phyloP scores from a whole-genome alignment of 2,888 invertebrate genomes.

The Orgyia antiqua region DNA sequence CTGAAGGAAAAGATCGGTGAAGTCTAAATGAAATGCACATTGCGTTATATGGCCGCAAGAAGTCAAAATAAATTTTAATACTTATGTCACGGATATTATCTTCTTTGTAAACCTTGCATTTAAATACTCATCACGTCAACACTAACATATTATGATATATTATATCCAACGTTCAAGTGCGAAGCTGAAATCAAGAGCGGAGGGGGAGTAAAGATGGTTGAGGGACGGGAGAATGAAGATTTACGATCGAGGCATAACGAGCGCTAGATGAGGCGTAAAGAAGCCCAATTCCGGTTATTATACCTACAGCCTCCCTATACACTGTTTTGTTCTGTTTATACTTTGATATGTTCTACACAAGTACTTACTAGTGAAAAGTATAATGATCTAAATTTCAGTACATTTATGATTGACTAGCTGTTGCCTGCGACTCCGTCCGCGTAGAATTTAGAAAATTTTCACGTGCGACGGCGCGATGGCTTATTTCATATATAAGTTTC shows the following conservation, averaged over 20 bases:
- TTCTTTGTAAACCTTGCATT: slow-evolving; percentile 21
- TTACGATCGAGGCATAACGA: slow-evolving; percentile 76
- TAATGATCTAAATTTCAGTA: too few relatives aligned
- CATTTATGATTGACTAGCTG: too few relatives aligned
- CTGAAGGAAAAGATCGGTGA: too few relatives aligned
- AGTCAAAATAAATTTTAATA: too few relatives aligned
- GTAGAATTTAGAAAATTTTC: too few relatives aligned
- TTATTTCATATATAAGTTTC: too few relatives aligned
- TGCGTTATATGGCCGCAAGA: too few relatives aligned
- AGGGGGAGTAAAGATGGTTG: slow-evolving; percentile 14
- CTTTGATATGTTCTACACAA: slow-evolving; percentile 35
- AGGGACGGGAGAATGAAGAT: slow-evolving; percentile 64
- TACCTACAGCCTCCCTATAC: slow-evolving; percentile 48
- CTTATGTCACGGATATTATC: too few relatives aligned
- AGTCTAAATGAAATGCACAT: too few relatives aligned
- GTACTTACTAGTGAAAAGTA: slow-evolving; percentile 16
- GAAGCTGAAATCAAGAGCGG: slow-evolving; percentile 48
- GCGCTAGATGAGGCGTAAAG: slow-evolving; percentile 77
- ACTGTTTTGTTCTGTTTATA: slow-evolving; percentile 35
- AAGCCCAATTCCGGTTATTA: slow-evolving; percentile 74
- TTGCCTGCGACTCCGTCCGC: too few relatives aligned
- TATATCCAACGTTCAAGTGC: slow-evolving; percentile 53
- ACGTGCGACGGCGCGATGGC: too few relatives aligned
- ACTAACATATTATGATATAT: slow-evolving; percentile 51
- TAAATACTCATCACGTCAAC: slow-evolving; percentile 37